Conservation (phyloP, 1,140 invertebrate genomes). For the Drosophila leontia region DNA sequence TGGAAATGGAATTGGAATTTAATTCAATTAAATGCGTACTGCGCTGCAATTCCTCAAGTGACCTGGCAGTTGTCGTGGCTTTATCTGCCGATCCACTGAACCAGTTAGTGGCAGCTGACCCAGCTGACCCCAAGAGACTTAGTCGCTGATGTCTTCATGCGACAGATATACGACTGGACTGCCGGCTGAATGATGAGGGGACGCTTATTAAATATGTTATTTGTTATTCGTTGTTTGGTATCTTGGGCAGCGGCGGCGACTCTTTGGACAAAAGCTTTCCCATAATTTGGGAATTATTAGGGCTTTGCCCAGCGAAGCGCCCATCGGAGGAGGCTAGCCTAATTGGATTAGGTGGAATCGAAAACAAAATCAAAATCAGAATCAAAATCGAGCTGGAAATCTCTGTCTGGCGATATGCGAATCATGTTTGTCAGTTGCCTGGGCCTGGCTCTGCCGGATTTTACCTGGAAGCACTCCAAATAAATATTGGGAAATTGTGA, state of each 20-base stretch:
- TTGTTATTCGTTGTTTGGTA: conserved; percentile 10
- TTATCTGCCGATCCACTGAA: conserved; percentile 40
- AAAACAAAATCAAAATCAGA: conserved; percentile 71
- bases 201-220: conserved; percentile 77
- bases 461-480: conserved; percentile 64
- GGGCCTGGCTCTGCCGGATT: conserved; percentile 25
- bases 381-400: conserved; percentile 33
- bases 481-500: conserved; percentile 66
- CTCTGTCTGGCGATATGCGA: conserved; percentile 44
- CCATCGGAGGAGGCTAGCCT: conserved; percentile 56
- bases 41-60: conserved; percentile 80
- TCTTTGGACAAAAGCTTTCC: conserved; percentile 62
- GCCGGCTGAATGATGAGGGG: conserved; percentile 63
- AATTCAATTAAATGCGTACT: conserved; percentile 85
- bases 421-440: conserved; percentile 70
- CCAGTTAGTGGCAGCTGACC: conserved; percentile 66
- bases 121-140: conserved; percentile 52
- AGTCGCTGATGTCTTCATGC: conserved; percentile 70
- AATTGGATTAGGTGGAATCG: conserved; percentile 81
- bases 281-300: conserved; percentile 70
- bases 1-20: conserved; percentile 71
- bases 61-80: conserved; percentile 58
- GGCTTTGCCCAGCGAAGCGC: conserved; percentile 41
- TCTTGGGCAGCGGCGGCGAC: conserved; percentile 33
- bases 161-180: conserved; percentile 53